Evolutionary conservation across 2,888 invertebrate genomes (phyloP).

Genomic region (Dasypolia templi): DNA sequence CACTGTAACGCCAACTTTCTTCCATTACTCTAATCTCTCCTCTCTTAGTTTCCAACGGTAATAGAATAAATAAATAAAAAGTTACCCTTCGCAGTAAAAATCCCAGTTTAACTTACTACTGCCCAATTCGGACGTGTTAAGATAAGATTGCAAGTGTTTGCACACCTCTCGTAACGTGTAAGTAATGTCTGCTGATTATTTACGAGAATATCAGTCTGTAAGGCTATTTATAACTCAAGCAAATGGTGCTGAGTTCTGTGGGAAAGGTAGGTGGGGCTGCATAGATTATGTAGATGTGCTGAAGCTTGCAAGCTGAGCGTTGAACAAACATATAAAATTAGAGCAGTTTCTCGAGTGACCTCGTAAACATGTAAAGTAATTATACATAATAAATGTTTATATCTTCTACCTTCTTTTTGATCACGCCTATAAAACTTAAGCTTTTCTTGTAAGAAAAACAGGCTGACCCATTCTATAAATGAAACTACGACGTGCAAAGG

Average conservation of each 20-base stretch:
- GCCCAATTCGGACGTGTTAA: conserved; percentile 30
- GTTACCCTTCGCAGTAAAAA: background rate
- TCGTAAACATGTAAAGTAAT: background rate
- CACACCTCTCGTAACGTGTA: conserved; percentile 30
- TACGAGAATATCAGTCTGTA: conserved; percentile 32
- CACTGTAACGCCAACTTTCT: background rate
- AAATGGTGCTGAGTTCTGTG: conserved; percentile 27
- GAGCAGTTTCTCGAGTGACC: background rate
- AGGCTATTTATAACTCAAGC: conserved; percentile 15
- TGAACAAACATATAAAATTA: conserved; percentile 6
- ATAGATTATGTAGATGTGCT: background rate
- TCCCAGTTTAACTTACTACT: conserved; percentile 19
- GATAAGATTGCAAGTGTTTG: conserved; percentile 35
- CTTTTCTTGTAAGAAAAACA: conserved; percentile 29
- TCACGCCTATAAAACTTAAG: background rate
- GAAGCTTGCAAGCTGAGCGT: too few relatives aligned
- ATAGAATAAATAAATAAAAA: conserved; percentile 25
- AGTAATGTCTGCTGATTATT: conserved; percentile 46
- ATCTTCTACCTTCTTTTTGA: background rate
- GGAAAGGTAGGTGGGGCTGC: conserved; percentile 7
- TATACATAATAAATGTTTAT: background rate
- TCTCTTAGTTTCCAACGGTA: conserved; percentile 1
- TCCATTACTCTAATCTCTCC: background rate
- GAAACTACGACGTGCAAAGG: background rate
- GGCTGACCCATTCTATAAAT: background rate